These are phyloP conservation scores for Aricia agestis DNA, from an alignment of 1,140 invertebrate genomes.

Conservation along the genomic window DNA sequence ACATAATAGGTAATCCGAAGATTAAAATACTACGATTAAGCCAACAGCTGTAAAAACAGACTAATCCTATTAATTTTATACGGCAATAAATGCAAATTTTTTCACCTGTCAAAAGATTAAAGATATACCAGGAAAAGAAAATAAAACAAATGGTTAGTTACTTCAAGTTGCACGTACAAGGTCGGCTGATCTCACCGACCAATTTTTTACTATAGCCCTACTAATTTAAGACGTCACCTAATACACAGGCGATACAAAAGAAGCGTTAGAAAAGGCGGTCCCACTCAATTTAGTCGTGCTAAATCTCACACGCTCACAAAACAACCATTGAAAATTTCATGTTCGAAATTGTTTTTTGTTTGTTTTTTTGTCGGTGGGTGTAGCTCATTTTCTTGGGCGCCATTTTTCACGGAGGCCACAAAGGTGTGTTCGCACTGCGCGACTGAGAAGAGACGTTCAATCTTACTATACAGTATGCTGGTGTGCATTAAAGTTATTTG, in stretches of 20 bases:
- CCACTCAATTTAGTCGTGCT: not conserved
- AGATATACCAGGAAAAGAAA: slow-evolving; percentile 35
- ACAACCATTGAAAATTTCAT: slow-evolving; percentile 60
- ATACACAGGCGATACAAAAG: not conserved
- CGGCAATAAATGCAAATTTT: not conserved
- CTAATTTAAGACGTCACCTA: not conserved
- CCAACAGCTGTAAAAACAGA: not conserved
- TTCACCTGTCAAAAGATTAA: slow-evolving; percentile 17
- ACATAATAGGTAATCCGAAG: not conserved
- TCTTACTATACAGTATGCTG: no score
- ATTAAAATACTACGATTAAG: not conserved
- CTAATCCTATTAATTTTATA: not conserved
- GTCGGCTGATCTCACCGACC: slow-evolving; percentile 65
- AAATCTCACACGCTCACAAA: slow-evolving; percentile 24
- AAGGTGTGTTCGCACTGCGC: slow-evolving; percentile 6
- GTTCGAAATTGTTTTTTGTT: slow-evolving; percentile 52
- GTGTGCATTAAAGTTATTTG: no score
- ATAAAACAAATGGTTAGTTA: slow-evolving; percentile 45
- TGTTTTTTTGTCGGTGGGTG: slow-evolving; percentile 42
- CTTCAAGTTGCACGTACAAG: slow-evolving; percentile 54
- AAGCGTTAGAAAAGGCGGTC: not conserved
- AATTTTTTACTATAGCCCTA: slow-evolving; percentile 55
- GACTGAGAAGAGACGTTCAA: not conserved
- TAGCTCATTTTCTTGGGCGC: slow-evolving; percentile 49
- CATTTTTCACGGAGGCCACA: slow-evolving; percentile 50